phyloP scores from a whole-genome alignment of 2,797 vertebrate genomes.

The Falco columbarius region DNA sequence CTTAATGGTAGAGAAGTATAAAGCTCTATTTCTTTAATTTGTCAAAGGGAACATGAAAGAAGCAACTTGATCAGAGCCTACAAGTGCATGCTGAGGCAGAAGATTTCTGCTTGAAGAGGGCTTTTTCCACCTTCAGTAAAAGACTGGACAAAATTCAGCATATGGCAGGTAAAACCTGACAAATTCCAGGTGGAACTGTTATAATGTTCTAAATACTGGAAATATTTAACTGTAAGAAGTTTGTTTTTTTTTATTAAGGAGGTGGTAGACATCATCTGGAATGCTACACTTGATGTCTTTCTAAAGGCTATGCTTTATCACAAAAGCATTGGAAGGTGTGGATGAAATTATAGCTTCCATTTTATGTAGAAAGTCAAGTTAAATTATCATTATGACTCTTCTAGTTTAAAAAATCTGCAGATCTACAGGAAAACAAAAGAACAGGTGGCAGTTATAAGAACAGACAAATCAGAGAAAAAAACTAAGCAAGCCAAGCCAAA shows the following conservation, averaged over 20 bases:
- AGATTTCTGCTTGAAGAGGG: neutral
- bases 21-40: neutral
- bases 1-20: neutral
- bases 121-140: neutral
- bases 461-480: conserved; percentile 58
- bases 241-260: neutral
- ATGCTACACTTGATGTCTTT: neutral
- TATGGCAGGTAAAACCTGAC: neutral
- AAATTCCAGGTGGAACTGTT: neutral
- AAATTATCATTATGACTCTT: conserved; percentile 16
- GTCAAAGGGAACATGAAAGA: neutral
- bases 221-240: neutral
- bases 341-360: neutral
- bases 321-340: neutral
- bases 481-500: conserved; percentile 58
- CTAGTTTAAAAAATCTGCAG: neutral
- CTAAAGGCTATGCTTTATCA: neutral
- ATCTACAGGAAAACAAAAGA: conserved; percentile 47
- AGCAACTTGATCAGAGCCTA: neutral
- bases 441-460: conserved; percentile 67
- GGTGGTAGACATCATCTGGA: neutral
- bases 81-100: neutral
- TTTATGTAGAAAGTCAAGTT: conserved; percentile 14
- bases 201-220: neutral
- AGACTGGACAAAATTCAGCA: neutral